Evolutionary conservation across 2,888 invertebrate species (phyloP), one percentile per base, ranked within the genome.

Genomic region (Nymphalis urticae): DNA sequence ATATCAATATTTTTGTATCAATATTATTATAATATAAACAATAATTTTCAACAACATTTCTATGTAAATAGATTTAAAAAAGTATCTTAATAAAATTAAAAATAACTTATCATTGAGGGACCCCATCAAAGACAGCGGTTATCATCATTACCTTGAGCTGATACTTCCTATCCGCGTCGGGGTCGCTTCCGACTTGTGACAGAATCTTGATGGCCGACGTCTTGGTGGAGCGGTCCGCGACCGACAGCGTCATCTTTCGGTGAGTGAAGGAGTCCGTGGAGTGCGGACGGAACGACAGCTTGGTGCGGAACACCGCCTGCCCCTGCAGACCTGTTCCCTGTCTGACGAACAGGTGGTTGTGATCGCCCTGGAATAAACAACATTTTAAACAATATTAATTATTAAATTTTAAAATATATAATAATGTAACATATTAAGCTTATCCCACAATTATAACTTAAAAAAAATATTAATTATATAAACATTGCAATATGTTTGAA

Each of bases 191-290:
- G 51, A 98, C 97, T 86, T 97, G 97, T 1, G 98, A 98, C 76
- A 99, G 92, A 67, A 99, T 98, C 91, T 99, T 98, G 80, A 99
- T 99, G 63, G 98, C 98, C 0, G 97, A 96, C 0, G 98, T 97
- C 89, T 98, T 98, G 63, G 97, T 96, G 56, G 98, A 97, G 64
- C 98, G 94, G 89, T 99, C 99, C 0, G 99, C 99, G 76, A 99
- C 93, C 0, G 98, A 99, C 89, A 99, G 94, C 0, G 99, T 99
- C 97, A 99, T 99, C 94, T 99, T 99, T 76, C 98, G 95, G 87
- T 99, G 99, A 0, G 99, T 99, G 90, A 99, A 98, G 27, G 99
- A 99, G 85, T 99, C 99, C 0, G 99, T 99, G 0, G 99, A 99
- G 85, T 99, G 98, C 0, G 99, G 99, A 56, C 99, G 94, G 95